Percentiles rank a stretch among this genome's conserved stretches.
phyloP scores from a whole-genome alignment of 2,113 vertebrate species.

The Meriones unguiculatus region DNA sequence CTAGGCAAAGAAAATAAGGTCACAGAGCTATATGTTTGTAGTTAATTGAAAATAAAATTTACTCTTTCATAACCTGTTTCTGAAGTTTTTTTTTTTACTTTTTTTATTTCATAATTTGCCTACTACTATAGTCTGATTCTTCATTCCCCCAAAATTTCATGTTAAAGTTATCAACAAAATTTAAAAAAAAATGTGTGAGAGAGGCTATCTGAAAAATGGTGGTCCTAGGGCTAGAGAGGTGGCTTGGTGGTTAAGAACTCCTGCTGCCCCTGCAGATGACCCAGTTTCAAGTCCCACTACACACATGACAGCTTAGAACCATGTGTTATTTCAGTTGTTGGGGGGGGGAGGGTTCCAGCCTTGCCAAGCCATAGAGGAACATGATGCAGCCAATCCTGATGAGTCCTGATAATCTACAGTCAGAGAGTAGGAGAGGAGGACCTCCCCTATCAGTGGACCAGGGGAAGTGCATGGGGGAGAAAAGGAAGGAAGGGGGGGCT shows the following conservation, averaged over 20 bases:
- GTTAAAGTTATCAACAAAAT: background rate
- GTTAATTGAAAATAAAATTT: slow-evolving; percentile 6
- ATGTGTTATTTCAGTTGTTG: background rate
- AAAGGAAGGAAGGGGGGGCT: no score
- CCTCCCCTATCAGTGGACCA: no score
- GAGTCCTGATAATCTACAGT: no score
- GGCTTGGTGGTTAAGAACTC: background rate
- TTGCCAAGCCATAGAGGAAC: no score
- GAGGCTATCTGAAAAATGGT: background rate
- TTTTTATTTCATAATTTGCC: slow-evolving; percentile 1
- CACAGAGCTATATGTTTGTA: background rate
- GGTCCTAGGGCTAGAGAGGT: no score
- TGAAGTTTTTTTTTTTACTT: background rate
- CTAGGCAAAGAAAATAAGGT: background rate
- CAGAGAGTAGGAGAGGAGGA: no score
- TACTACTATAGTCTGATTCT: background rate
- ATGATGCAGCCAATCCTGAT: no score
- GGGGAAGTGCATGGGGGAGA: no score
- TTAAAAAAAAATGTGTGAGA: background rate
- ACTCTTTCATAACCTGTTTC: background rate
- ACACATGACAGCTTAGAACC: background rate
- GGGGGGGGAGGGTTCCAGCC: no score
- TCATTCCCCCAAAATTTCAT: background rate
- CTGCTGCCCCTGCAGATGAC: background rate
- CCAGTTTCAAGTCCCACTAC: background rate